These are phyloP conservation scores for Oreochromis aureus DNA, from an alignment of 2,113 vertebrate genomes.

Conservation along the genomic window DNA sequence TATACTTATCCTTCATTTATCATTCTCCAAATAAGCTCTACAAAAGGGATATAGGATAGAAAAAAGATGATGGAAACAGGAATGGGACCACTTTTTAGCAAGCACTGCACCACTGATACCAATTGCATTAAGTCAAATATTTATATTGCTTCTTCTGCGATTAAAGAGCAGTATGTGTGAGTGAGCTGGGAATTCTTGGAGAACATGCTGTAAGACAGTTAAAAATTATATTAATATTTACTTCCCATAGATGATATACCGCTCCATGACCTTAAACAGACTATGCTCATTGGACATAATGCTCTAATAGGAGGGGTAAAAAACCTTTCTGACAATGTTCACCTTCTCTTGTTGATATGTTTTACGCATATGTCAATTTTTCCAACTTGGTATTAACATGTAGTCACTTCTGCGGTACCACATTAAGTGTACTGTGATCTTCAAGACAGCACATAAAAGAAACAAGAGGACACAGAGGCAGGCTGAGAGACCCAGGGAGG, in stretches of 20 bases:
- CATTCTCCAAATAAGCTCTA: constrained; percentile 29
- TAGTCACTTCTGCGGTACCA: neutral
- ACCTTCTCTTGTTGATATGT: neutral
- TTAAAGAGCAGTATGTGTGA: neutral
- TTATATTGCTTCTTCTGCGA: constrained; percentile 12
- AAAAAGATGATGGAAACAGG: neutral
- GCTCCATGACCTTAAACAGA: neutral
- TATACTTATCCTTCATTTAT: constrained; percentile 6
- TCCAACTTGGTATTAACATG: neutral
- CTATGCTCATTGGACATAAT: neutral
- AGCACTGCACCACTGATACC: neutral
- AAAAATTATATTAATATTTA: constrained; percentile 29
- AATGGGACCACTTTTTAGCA: neutral
- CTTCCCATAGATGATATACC: neutral
- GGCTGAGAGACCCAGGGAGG: neutral
- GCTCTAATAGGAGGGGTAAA: neutral
- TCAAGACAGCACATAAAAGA: neutral
- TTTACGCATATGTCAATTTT: neutral
- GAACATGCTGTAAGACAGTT: neutral
- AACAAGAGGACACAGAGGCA: neutral
- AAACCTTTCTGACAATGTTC: neutral
- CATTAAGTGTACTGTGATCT: neutral
- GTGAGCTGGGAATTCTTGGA: neutral
- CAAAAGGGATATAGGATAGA: neutral
- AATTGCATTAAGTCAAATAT: constrained; percentile 39